Conservation (phyloP, 1,140 invertebrate species). For the Thaumetopoea pityocampa region DNA sequence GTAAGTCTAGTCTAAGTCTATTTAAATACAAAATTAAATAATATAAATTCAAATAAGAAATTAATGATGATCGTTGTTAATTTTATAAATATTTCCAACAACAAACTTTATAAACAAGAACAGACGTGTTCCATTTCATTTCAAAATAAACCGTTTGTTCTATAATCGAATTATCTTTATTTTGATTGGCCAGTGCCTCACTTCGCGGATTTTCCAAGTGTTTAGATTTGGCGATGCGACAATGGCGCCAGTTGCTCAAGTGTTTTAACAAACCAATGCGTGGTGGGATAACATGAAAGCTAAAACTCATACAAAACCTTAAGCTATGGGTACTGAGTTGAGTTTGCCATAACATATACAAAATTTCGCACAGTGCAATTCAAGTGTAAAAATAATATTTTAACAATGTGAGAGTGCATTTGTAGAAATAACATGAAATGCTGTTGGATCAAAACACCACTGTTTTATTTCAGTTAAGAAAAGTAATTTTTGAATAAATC, state of each 20-base stretch:
- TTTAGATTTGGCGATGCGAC: conserved; percentile 53
- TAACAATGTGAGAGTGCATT: conserved; percentile 52
- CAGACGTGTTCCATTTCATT: conserved; percentile 21
- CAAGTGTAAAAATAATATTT: conserved; percentile 52
- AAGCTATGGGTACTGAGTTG: conserved; percentile 1
- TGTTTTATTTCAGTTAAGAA: conserved; percentile 3
- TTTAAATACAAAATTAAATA: too few relatives aligned
- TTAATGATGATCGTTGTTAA: too few relatives aligned
- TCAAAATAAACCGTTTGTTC: conserved; percentile 38
- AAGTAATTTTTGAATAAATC: too few relatives aligned
- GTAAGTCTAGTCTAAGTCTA: too few relatives aligned
- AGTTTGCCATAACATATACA: conserved; percentile 10
- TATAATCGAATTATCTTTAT: conserved; percentile 60
- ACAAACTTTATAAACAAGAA: too few relatives aligned
- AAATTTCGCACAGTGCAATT: conserved; percentile 42
- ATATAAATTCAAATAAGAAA: too few relatives aligned
- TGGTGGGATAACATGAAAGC: conserved; percentile 10
- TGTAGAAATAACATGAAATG: conserved; percentile 51
- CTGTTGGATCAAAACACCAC: conserved; percentile 15
- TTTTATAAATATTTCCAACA: too few relatives aligned
- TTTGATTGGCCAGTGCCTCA: conserved; percentile 57
- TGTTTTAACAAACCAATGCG: conserved; percentile 47
- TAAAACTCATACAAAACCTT: conserved; percentile 15
- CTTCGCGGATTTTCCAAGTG: conserved; percentile 45
- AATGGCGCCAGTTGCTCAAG: conserved; percentile 58